Conservation (phyloP, 2,888 invertebrate species). For the Andrena praecox region DNA sequence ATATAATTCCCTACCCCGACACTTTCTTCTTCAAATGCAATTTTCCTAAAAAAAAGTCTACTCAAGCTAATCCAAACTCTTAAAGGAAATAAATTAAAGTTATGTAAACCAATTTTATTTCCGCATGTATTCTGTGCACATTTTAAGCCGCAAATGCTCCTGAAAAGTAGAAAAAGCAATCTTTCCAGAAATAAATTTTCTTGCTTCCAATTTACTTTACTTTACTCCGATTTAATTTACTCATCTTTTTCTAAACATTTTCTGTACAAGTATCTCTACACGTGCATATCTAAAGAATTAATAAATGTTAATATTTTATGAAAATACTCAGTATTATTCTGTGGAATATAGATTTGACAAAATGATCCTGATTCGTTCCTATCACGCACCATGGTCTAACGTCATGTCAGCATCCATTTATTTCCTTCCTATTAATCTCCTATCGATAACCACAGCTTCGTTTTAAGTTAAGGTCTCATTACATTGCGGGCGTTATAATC, state of each 20-base stretch:
- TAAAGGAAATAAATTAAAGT: too few relatives aligned
- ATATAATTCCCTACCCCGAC: too few relatives aligned
- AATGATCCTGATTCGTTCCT: background rate
- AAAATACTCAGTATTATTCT: background rate
- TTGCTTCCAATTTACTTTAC: background rate
- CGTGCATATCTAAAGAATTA: background rate
- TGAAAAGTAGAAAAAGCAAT: background rate
- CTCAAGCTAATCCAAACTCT: too few relatives aligned
- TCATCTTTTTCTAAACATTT: too few relatives aligned
- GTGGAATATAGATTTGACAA: background rate
- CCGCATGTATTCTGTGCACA: too few relatives aligned
- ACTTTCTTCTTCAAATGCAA: too few relatives aligned
- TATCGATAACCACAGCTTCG: background rate
- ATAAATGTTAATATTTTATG: background rate
- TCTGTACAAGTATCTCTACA: too few relatives aligned
- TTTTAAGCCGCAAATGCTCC: background rate
- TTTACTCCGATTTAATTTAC: too few relatives aligned
- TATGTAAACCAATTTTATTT: too few relatives aligned
- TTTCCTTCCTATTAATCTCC: background rate
- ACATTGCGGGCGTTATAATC: slow-evolving; percentile 4
- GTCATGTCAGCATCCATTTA: background rate
- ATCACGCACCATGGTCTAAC: background rate
- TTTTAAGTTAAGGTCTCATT: background rate
- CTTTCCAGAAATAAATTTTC: background rate
- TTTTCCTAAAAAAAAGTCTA: too few relatives aligned